Base-by-base conservation (phyloP, 1,140 invertebrate species). In the Danaus plexippus region DNA sequence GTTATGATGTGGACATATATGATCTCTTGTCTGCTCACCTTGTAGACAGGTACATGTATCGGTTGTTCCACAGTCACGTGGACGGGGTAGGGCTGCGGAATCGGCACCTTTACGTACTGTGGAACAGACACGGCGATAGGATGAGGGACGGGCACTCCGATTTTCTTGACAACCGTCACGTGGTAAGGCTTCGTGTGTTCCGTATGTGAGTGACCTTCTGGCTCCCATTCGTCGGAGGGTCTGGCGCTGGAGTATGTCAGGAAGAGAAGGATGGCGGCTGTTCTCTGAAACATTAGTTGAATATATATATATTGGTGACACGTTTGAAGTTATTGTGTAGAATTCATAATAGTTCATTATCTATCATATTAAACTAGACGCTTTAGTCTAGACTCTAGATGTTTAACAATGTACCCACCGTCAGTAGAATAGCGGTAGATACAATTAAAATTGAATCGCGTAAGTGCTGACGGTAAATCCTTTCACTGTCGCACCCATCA, bases 21-120 rank as follows among this genome's bases (percentile, higher is more conserved):
- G 3, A 32, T 32, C 22, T 32, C 60, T 49, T 54, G 44, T 15
- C 48, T 9, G 54, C 89, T 87, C 56, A 91, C 89, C 80, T 94
- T 94, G 59, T 93, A 91, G 32, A 94, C 90, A 45, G 93, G 92
- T 1, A 94, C 89, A 12, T 93, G 90, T 45, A 94, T 92, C 51
- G 92, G 92, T 73, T 93, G 91, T 41, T 93, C 91, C 43, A 94
- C 89, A 3, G 90, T 89, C 2, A 94, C 89, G 60, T 92, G 90
- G 9, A 92, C 91, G 10, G 92, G 90, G 73, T 93, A 93, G 8
- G 92, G 92, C 54, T 94, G 92, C 0, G 92, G 92, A 22, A 94
- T 93, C 15, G 92, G 91, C 15, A 94, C 88, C 71, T 85, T 92
- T 18, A 94, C 91, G 51, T 93, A 90, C 69, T 94, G 92, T 9